A percentile compares a stretch with the other conserved stretches of the same genome.
These are phyloP conservation scores for Hylaeus anthracinus DNA, from an alignment of 1,140 invertebrate species.

Conservation along the genomic window DNA sequence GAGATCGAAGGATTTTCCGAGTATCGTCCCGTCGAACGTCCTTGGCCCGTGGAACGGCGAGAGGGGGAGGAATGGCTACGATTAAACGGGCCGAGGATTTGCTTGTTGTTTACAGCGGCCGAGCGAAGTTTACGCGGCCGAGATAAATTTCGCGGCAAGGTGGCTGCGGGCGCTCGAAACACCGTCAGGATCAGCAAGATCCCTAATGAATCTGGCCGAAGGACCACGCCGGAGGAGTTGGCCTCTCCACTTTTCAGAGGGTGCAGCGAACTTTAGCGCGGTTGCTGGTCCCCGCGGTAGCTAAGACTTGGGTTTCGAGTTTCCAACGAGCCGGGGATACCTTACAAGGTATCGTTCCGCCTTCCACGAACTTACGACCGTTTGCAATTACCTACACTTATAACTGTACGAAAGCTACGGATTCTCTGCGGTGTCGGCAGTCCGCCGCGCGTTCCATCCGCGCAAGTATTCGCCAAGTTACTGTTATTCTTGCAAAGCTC, in stretches of 20 bases:
- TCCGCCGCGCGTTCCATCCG: constrained; percentile 28
- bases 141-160: constrained; percentile 61
- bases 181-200: constrained; percentile 68
- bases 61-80: constrained; percentile 7
- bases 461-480: constrained; percentile 46
- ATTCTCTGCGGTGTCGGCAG: constrained; percentile 30
- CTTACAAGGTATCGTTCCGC: constrained; percentile 46
- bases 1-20: background rate
- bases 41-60: background rate
- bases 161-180: constrained; percentile 49
- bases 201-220: constrained; percentile 72
- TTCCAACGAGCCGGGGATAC: constrained; percentile 66
- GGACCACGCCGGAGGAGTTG: constrained; percentile 63
- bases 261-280: constrained; percentile 66
- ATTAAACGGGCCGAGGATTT: constrained; percentile 47
- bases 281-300: constrained; percentile 68
- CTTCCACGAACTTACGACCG: constrained; percentile 56
- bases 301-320: constrained; percentile 67
- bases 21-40: constrained; percentile 4
- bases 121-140: constrained; percentile 64
- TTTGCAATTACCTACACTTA: constrained; percentile 57
- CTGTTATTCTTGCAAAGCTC: constrained; percentile 37
- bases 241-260: constrained; percentile 68
- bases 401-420: constrained; percentile 41
- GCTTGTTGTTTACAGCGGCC: constrained; percentile 58